Conservation (phyloP, 2,888 invertebrate species). For the Subacronicta megacephala region DNA sequence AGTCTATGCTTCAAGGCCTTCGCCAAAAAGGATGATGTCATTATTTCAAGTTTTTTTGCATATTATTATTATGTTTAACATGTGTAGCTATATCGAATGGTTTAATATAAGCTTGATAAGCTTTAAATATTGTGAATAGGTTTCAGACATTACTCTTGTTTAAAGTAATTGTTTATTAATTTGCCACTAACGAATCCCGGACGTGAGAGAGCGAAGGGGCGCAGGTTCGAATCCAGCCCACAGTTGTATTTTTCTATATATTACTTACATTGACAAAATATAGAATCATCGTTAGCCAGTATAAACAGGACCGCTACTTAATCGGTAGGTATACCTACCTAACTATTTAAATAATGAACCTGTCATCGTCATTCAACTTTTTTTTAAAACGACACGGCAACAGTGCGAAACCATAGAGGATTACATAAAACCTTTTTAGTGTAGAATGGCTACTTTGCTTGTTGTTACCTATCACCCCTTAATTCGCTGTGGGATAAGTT, state of each 20-base stretch:
- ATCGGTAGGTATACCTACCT: too few relatives aligned
- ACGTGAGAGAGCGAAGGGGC: too few relatives aligned
- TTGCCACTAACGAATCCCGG: too few relatives aligned
- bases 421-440: not conserved
- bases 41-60: conserved; percentile 37
- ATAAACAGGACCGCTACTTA: too few relatives aligned
- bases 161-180: too few relatives aligned
- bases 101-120: conserved; percentile 28
- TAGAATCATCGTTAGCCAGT: not conserved
- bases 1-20: conserved; percentile 56
- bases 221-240: too few relatives aligned
- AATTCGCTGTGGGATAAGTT: too few relatives aligned
- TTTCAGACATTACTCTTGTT: not conserved
- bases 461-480: too few relatives aligned
- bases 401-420: not conserved
- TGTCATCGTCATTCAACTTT: not conserved
- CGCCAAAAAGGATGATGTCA: conserved; percentile 52
- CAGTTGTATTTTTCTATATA: too few relatives aligned
- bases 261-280: not conserved
- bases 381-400: not conserved
- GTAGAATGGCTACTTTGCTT: not conserved
- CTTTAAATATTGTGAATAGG: conserved; percentile 5
- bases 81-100: conserved; percentile 22
- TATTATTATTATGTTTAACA: conserved; percentile 40
- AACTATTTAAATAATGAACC: not conserved